Conservation (phyloP, 2,797 vertebrate genomes). For the Tachyglossus aculeatus region DNA sequence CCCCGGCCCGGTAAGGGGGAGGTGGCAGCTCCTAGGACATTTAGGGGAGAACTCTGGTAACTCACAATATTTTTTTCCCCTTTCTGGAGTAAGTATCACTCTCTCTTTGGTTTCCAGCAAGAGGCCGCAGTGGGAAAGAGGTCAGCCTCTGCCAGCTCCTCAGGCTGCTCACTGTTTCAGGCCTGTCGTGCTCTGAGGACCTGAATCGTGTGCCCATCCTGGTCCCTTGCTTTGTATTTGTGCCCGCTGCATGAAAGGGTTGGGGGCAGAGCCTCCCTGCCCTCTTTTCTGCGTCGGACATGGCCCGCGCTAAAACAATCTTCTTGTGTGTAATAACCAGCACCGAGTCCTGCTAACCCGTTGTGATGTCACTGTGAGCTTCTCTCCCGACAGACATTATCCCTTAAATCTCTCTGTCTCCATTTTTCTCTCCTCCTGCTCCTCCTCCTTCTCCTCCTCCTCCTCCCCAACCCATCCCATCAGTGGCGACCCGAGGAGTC, state of each 20-base stretch:
- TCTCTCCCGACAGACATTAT: constrained; percentile 48
- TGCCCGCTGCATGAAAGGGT: constrained; percentile 45
- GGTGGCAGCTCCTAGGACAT: constrained; percentile 5
- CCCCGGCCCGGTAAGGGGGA: too few species aligned
- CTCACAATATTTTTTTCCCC: too few species aligned
- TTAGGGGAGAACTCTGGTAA: too few species aligned
- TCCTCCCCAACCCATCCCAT: constrained; percentile 73
- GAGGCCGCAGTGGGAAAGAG: neutral
- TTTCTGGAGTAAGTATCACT: too few species aligned
- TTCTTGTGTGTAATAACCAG: constrained; percentile 55
- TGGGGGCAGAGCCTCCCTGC: constrained; percentile 54
- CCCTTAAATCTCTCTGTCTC: constrained; percentile 82
- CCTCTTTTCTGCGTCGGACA: constrained; percentile 42
- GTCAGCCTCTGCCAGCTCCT: too few species aligned
- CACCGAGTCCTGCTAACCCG: constrained; percentile 56
- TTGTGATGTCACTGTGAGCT: constrained; percentile 51
- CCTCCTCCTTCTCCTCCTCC: too few species aligned
- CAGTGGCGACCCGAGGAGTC: constrained; percentile 96
- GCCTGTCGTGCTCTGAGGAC: neutral
- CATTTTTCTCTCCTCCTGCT: constrained; percentile 85
- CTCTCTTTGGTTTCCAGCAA: neutral
- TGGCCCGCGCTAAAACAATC: constrained; percentile 33
- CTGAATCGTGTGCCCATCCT: constrained; percentile 50
- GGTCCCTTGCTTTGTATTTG: constrained; percentile 26
- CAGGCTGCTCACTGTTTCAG: neutral